These are phyloP conservation scores for Blastobasis adustella DNA, from an alignment of 2,888 invertebrate species.

Conservation along the genomic window DNA sequence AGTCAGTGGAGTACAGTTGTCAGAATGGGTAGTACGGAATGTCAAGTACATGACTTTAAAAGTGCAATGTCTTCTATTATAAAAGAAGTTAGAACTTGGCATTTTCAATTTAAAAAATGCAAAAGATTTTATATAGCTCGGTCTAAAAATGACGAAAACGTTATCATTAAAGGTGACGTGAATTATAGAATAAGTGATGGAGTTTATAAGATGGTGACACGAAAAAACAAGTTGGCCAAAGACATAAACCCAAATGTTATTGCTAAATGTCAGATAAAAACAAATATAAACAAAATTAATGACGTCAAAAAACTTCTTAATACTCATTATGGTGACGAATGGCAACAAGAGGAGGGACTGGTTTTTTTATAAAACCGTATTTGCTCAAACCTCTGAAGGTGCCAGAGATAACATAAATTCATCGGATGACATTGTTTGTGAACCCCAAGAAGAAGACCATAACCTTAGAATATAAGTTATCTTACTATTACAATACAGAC, in stretches of 20 bases:
- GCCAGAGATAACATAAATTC: neutral
- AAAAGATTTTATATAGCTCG: conserved; percentile 4
- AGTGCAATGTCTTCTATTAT: neutral
- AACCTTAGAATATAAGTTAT: neutral
- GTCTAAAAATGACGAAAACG: conserved; percentile 2
- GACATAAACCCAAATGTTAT: neutral
- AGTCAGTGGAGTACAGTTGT: neutral
- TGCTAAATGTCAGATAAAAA: conserved; percentile 1
- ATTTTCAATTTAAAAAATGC: conserved; percentile 1
- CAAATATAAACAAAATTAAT: conserved; percentile 2
- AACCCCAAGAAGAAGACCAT: neutral
- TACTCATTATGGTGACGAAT: conserved; percentile 5
- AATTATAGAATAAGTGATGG: neutral
- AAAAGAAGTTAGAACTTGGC: neutral
- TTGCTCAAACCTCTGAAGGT: neutral
- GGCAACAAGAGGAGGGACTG: neutral
- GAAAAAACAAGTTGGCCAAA: neutral
- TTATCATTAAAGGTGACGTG: conserved; percentile 2
- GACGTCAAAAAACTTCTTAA: conserved; percentile 9
- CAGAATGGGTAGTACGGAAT: neutral
- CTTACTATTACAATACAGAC: neutral
- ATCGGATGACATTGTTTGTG: neutral
- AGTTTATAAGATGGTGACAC: neutral
- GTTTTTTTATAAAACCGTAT: neutral
- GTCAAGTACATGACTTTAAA: neutral